phyloP scores from a whole-genome alignment of 1,140 invertebrate genomes.

The Neelides sp. region DNA sequence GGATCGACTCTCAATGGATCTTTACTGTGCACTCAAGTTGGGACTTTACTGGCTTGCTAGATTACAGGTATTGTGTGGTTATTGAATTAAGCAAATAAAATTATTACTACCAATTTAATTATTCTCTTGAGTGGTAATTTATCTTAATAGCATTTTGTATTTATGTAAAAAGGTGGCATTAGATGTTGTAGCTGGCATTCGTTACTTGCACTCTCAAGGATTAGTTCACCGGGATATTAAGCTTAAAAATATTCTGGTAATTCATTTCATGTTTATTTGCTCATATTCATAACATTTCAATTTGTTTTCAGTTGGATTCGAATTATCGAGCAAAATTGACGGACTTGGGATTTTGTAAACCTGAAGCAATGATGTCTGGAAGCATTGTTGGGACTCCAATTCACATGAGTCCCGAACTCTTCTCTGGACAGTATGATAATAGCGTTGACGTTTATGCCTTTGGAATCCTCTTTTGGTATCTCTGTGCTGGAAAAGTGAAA shows the following conservation, averaged over 20 bases:
- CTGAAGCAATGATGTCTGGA: constrained; percentile 79
- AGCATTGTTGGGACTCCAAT: constrained; percentile 77
- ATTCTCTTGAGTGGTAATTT: constrained; percentile 1
- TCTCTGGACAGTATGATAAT: constrained; percentile 67
- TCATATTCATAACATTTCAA: not conserved
- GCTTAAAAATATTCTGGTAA: constrained; percentile 71
- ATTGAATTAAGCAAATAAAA: constrained; percentile 30
- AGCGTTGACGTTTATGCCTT: constrained; percentile 84
- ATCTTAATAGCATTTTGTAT: constrained; percentile 20
- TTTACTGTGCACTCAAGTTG: constrained; percentile 63
- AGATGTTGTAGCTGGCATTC: constrained; percentile 70
- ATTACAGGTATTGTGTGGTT: constrained; percentile 41
- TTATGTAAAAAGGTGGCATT: constrained; percentile 58
- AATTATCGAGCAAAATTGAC: constrained; percentile 66
- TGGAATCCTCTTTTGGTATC: constrained; percentile 82
- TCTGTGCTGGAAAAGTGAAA: constrained; percentile 68
- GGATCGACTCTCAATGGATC: constrained; percentile 56
- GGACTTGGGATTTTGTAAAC: constrained; percentile 82
- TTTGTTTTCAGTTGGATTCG: constrained; percentile 47
- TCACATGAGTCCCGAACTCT: constrained; percentile 82
- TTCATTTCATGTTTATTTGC: constrained; percentile 22
- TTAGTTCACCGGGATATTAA: constrained; percentile 82
- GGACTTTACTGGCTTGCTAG: constrained; percentile 54
- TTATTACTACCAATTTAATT: not conserved
- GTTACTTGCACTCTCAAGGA: constrained; percentile 76